Conservation (phyloP, 2,797 vertebrate genomes). For the Neopelma chrysocephalum region DNA sequence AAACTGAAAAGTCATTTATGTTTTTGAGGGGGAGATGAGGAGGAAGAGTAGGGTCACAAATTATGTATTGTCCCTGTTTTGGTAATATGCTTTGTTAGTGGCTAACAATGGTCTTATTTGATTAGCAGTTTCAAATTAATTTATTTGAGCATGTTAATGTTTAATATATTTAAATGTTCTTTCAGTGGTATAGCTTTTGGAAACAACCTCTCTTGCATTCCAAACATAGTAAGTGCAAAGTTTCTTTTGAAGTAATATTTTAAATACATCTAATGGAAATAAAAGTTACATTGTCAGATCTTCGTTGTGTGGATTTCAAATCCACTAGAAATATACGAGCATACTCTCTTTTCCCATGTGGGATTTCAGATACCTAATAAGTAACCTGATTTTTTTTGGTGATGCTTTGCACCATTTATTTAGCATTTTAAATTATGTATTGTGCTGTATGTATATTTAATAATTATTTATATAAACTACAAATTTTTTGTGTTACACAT, state of each 20-base stretch:
- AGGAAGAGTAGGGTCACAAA: background rate
- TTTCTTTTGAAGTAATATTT: conserved; percentile 28
- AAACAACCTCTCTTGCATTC: conserved; percentile 10
- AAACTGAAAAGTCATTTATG: background rate
- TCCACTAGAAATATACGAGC: background rate
- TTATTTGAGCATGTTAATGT: background rate
- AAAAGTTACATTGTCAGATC: background rate
- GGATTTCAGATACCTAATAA: background rate
- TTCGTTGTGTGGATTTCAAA: background rate
- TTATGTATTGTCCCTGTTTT: background rate
- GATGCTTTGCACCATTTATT: background rate
- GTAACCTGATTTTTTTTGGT: background rate
- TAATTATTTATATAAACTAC: background rate
- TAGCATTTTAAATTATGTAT: background rate
- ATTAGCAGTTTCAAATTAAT: background rate
- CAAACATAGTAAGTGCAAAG: background rate
- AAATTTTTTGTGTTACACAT: background rate
- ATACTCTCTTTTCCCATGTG: background rate
- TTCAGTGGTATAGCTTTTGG: conserved; percentile 11
- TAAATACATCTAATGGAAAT: background rate
- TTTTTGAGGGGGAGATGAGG: background rate
- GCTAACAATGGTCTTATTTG: background rate
- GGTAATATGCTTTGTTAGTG: background rate
- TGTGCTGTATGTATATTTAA: background rate
- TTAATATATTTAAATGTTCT: conserved; percentile 12